These are phyloP conservation scores for Nymphalis urticae DNA, from an alignment of 2,888 invertebrate species.

Conservation along the genomic window DNA sequence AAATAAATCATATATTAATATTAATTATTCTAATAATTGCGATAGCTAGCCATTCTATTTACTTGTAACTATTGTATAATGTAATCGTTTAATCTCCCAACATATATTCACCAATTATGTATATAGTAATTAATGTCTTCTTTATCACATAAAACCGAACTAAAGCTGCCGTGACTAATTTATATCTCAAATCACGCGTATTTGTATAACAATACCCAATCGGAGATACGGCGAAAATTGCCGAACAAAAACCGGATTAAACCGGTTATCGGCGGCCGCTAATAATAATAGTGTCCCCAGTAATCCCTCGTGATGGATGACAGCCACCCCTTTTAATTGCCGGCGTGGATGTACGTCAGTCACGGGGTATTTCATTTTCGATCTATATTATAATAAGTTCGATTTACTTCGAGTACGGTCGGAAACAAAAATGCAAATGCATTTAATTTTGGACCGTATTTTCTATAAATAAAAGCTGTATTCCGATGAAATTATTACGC, in stretches of 20 bases:
- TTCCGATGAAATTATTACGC: neutral
- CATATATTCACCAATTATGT: too few relatives aligned
- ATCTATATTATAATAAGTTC: slow-evolving; percentile 80
- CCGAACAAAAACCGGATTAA: slow-evolving; percentile 69
- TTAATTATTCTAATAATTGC: too few relatives aligned
- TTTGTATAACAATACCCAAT: slow-evolving; percentile 39
- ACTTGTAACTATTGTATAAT: too few relatives aligned
- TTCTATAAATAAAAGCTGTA: neutral
- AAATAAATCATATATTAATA: too few relatives aligned
- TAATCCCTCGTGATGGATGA: slow-evolving; percentile 74
- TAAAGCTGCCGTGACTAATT: slow-evolving; percentile 12
- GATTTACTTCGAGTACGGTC: slow-evolving; percentile 35
- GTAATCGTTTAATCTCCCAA: too few relatives aligned
- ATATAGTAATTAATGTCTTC: neutral
- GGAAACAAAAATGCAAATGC: slow-evolving; percentile 3
- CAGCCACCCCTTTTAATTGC: slow-evolving; percentile 80
- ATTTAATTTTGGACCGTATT: slow-evolving; percentile 5
- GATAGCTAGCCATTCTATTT: too few relatives aligned
- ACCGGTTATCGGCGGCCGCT: slow-evolving; percentile 69
- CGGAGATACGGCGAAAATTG: slow-evolving; percentile 50
- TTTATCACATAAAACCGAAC: neutral
- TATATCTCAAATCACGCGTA: slow-evolving; percentile 29
- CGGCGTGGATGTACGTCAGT: slow-evolving; percentile 67
- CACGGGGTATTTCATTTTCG: slow-evolving; percentile 61
- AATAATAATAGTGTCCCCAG: slow-evolving; percentile 76